These are phyloP conservation scores for Enteromius anoplus DNA, from an alignment of 2,797 vertebrate genomes.

Conservation along the genomic window DNA sequence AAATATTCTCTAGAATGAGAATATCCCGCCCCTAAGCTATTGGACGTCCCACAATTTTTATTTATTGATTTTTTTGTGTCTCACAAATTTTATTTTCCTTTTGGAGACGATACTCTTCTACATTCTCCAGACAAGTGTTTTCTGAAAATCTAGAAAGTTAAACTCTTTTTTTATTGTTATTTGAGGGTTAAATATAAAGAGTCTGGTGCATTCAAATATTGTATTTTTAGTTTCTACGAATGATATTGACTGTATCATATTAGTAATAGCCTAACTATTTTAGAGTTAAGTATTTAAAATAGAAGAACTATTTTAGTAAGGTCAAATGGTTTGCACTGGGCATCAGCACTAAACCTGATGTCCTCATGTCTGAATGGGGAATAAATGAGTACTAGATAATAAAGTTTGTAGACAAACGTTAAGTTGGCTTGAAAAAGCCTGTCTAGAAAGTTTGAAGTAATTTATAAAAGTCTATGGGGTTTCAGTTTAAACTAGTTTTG, in stretches of 20 bases:
- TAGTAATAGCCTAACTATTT: not conserved
- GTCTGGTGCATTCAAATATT: not conserved
- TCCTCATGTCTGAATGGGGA: constrained; percentile 5
- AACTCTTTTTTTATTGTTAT: not conserved
- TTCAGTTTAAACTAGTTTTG: too few species aligned
- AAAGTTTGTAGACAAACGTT: too few species aligned
- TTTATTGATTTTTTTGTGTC: too few species aligned
- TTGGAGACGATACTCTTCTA: too few species aligned
- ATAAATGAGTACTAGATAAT: not conserved
- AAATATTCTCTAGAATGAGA: not conserved
- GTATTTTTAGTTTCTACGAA: not conserved
- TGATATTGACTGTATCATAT: not conserved
- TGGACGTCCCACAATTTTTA: too few species aligned
- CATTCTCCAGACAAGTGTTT: not conserved
- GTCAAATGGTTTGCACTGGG: not conserved
- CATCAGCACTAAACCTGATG: not conserved
- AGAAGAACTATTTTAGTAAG: not conserved
- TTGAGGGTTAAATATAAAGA: not conserved
- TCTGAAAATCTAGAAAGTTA: not conserved
- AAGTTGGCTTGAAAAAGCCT: too few species aligned
- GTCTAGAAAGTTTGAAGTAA: too few species aligned
- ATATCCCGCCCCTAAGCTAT: not conserved
- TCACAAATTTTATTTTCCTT: rapidly evolving
- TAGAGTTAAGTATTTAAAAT: not conserved
- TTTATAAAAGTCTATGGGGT: too few species aligned